Base-by-base conservation (phyloP, 2,888 invertebrate genomes). In the Cheilosia vulpina region DNA sequence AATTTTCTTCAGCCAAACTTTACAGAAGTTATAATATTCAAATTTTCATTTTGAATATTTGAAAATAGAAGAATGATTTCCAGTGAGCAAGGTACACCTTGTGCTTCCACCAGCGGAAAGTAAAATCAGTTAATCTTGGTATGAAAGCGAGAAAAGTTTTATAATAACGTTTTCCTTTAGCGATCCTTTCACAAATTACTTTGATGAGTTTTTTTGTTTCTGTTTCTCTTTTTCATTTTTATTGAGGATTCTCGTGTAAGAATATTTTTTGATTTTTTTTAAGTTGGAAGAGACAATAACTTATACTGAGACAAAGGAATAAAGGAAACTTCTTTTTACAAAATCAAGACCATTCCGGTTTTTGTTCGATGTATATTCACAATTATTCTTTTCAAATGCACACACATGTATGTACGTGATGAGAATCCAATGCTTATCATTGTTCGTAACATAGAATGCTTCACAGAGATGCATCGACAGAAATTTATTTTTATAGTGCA, bases 51-150 rank as follows among this genome's bases (percentile, higher is more conserved):
- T 69, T 45, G 69, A 47, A 24, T 69, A 75, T 79, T 75, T 69
- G 13, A 63, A 55, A 68, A 73, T 31, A 75, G 50, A 79, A 34
- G 45, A 45, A 52, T 50, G 38, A 62, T 21, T 57, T 41, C 41
- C 38, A 65, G 24, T n/a, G 13, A 57, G 13, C 15, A 62, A 71
- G 58, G 55, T 52, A 73, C 63, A 75, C 65, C 45, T 58, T 57
- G 27, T 41, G 63, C 60, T 53, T 63, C 34, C 50, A 73, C 53
- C 41, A 43, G 63, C 45, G 62, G 57, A 63, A 78, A 73, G 78
- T 63, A 77, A 73, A 75, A 84, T 79, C 63, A 79, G 73, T 79
- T 79, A 83, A 78, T 83, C 78, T 62, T 53, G 52, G 78, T 55
- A 83, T 57, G 55, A 78, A 45, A 58, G 83, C 63, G 68, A 68